Evolutionary conservation across 2,797 vertebrate genomes (phyloP).

Genomic region (Choloepus didactylus): DNA sequence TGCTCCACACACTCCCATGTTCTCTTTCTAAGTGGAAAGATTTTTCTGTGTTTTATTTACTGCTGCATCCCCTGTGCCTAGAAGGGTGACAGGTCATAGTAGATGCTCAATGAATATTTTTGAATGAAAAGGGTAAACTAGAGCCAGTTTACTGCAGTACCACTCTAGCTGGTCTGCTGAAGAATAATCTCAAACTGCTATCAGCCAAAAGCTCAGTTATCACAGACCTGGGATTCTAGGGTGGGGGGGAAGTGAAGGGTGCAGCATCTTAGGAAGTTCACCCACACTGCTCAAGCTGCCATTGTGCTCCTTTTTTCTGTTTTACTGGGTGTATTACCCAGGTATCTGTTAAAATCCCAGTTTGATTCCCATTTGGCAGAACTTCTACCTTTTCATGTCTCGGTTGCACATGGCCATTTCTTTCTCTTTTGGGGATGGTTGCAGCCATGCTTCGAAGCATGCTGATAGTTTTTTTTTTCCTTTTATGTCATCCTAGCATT

Average conservation of each 20-base stretch:
- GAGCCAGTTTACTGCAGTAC: neutral
- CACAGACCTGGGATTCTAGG: neutral
- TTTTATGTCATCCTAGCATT: neutral
- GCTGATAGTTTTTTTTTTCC: neutral
- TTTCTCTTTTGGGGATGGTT: slow-evolving; percentile 17
- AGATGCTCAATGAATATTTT: neutral
- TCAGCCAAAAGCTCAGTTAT: neutral
- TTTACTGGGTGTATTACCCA: neutral
- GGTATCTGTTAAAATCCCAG: neutral
- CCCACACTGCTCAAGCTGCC: neutral
- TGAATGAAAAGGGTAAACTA: neutral
- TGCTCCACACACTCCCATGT: no score
- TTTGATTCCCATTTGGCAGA: neutral
- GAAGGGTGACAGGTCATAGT: neutral
- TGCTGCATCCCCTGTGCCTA: neutral
- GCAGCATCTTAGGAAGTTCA: neutral
- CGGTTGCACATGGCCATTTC: neutral
- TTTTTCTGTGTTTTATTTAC: neutral
- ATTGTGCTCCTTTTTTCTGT: neutral
- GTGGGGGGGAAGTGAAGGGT: no score
- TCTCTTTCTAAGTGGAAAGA: neutral
- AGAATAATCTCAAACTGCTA: neutral
- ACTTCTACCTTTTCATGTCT: neutral
- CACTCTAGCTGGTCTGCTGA: neutral
- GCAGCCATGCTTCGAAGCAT: neutral